Evolutionary conservation across 1,140 invertebrate species (phyloP).

Genomic region (Melitaea cinxia): DNA sequence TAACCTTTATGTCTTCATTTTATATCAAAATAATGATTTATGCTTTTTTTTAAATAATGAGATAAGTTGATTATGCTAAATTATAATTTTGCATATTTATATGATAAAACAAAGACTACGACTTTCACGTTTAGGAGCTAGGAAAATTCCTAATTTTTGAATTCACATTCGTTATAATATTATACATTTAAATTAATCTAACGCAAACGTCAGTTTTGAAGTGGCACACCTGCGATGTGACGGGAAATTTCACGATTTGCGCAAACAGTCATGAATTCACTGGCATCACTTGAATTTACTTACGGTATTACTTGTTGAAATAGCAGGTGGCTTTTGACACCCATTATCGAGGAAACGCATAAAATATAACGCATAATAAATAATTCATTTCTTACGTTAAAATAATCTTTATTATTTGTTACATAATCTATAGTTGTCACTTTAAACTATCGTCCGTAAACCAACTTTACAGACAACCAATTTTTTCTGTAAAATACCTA

Average conservation of each 20-base stretch:
- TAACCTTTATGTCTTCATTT: neutral
- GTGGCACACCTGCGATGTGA: conserved; percentile 15
- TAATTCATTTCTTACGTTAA: too few relatives aligned
- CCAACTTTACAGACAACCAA: too few relatives aligned
- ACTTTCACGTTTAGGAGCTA: neutral
- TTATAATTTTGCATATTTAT: neutral
- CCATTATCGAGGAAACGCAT: too few relatives aligned
- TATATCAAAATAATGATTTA: neutral
- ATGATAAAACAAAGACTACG: neutral
- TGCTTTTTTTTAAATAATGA: neutral
- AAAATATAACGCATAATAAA: too few relatives aligned
- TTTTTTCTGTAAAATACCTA: too few relatives aligned
- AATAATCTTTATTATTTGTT: too few relatives aligned
- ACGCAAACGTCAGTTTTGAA: conserved; percentile 17
- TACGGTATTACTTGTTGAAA: neutral
- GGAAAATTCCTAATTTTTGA: neutral
- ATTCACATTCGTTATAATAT: conserved; percentile 14
- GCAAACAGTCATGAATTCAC: conserved; percentile 1
- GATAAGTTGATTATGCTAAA: neutral
- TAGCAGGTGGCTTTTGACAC: neutral
- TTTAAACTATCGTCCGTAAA: too few relatives aligned
- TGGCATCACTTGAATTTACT: neutral
- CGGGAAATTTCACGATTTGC: conserved; percentile 7
- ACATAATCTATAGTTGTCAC: too few relatives aligned
- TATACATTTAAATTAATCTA: conserved; percentile 19